A percentile compares a stretch with the other conserved stretches of the same genome.
These are phyloP conservation scores for Athalia circularis DNA, from an alignment of 2,888 invertebrate species.

Conservation along the genomic window DNA sequence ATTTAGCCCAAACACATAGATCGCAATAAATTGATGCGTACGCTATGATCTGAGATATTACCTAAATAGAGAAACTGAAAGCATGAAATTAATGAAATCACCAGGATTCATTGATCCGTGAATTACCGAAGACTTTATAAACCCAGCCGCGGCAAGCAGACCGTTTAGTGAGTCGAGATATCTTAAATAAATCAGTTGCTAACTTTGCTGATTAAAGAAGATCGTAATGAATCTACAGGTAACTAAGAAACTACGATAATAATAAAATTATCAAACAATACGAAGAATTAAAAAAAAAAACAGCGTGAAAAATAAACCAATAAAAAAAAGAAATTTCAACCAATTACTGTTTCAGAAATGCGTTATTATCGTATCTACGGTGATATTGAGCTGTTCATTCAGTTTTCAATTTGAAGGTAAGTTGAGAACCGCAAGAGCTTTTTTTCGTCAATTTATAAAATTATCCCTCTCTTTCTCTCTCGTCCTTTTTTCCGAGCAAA, in stretches of 20 bases:
- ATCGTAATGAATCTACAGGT: slow-evolving; percentile 16
- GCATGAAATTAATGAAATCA: slow-evolving; percentile 43
- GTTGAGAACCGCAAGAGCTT: neutral
- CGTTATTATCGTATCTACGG: slow-evolving; percentile 17
- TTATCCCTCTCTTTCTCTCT: too few relatives aligned
- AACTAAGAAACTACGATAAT: neutral
- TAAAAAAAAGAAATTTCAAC: neutral
- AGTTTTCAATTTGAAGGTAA: slow-evolving; percentile 44
- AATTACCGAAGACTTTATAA: slow-evolving; percentile 44
- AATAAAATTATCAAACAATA: neutral
- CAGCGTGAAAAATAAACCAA: too few relatives aligned
- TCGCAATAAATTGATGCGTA: too few relatives aligned
- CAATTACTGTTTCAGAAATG: slow-evolving; percentile 24
- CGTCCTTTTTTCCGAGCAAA: too few relatives aligned
- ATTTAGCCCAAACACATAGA: too few relatives aligned
- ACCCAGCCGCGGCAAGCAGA: slow-evolving; percentile 6
- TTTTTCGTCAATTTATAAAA: neutral
- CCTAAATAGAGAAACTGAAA: slow-evolving; percentile 30
- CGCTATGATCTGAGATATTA: too few relatives aligned
- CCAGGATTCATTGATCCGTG: slow-evolving; percentile 16
- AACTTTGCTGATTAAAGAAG: neutral
- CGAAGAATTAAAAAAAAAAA: neutral
- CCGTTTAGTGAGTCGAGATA: slow-evolving; percentile 44
- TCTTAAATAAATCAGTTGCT: neutral
- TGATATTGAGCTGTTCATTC: neutral